Conservation (phyloP, 2,113 vertebrate species). For the Syrmaticus mikado region DNA sequence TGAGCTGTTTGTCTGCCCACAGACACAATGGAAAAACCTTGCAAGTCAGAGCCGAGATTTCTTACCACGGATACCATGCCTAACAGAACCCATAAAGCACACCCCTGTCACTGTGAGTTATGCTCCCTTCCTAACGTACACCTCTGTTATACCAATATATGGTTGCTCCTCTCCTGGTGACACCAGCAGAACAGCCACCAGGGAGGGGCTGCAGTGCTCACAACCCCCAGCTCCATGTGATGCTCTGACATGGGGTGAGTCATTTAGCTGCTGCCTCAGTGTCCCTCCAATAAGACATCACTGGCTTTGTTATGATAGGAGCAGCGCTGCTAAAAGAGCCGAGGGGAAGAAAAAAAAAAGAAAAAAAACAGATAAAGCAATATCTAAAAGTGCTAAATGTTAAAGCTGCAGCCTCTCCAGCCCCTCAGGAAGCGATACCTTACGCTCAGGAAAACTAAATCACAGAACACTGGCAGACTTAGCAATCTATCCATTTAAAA, state of each 20-base stretch:
- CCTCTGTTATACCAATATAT: neutral
- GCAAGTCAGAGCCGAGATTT: neutral
- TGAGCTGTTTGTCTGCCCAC: neutral
- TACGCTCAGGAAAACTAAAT: neutral
- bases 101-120: neutral
- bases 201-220: neutral
- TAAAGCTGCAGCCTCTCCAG: fast-evolving
- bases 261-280: neutral
- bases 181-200: fast-evolving
- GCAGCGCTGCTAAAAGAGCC: fast-evolving
- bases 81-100: neutral
- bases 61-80: fast-evolving
- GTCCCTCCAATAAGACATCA: neutral
- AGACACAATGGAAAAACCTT: neutral
- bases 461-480: neutral
- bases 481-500: neutral
- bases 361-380: neutral
- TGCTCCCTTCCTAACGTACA: neutral
- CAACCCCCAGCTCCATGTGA: neutral
- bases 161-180: fast-evolving
- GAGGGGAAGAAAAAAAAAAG: neutral
- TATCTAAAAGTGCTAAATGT: neutral
- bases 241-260: fast-evolving
- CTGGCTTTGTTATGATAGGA: fast-evolving
- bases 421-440: neutral